phyloP scores from a whole-genome alignment of 2,797 vertebrate species.

The Lycodopsis pacificus region DNA sequence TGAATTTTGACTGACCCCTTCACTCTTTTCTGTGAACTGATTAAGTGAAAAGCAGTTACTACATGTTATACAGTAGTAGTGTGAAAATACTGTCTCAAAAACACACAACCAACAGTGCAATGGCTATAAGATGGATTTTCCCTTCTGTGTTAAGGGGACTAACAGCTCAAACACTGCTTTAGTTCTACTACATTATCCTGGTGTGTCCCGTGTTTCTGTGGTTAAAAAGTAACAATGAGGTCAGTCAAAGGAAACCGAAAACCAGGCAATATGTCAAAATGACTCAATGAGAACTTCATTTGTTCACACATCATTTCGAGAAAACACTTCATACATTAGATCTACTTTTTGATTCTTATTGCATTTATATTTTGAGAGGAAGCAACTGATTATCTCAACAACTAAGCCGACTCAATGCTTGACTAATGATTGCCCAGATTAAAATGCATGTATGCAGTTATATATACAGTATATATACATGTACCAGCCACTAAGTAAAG shows the following conservation, averaged over 20 bases:
- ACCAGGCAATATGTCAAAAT: background rate
- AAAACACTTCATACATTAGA: too few species aligned
- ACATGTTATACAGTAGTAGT: too few species aligned
- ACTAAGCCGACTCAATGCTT: background rate
- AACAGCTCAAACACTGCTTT: too few species aligned
- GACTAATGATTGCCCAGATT: background rate
- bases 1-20: too few species aligned
- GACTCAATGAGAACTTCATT: background rate
- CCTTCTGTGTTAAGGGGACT: background rate
- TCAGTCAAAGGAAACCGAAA: too few species aligned
- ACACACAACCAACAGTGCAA: background rate
- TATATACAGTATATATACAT: background rate
- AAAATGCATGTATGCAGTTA: background rate
- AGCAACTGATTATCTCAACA: background rate
- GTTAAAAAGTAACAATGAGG: too few species aligned
- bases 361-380: background rate
- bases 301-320: background rate
- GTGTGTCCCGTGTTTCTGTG: too few species aligned
- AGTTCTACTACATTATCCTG: too few species aligned
- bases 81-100: too few species aligned
- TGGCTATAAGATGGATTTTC: background rate
- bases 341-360: conserved; percentile 2
- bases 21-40: too few species aligned
- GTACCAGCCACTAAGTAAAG: background rate
- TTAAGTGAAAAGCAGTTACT: too few species aligned